Percentiles rank a stretch among this genome's conserved stretches.
These are phyloP conservation scores for Morpho helenor DNA, from an alignment of 2,888 invertebrate species.

Conservation along the genomic window DNA sequence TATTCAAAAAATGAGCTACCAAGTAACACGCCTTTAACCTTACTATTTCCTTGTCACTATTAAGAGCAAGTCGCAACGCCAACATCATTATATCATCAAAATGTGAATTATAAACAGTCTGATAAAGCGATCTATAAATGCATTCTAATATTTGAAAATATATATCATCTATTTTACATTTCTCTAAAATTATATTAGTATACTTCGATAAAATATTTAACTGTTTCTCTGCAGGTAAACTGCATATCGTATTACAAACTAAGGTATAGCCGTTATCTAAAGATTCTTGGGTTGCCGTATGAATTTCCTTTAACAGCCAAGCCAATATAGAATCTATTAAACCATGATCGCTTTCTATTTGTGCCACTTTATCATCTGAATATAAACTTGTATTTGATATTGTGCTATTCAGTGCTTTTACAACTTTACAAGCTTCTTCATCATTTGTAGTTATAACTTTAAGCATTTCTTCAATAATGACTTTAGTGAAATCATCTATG, in stretches of 20 bases:
- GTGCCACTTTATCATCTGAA: slow-evolving; percentile 49
- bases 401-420: slow-evolving; percentile 52
- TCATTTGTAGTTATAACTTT: slow-evolving; percentile 46
- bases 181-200: slow-evolving; percentile 42
- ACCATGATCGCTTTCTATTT: slow-evolving; percentile 68
- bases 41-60: slow-evolving; percentile 45
- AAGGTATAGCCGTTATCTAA: slow-evolving; percentile 51
- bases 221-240: slow-evolving; percentile 55
- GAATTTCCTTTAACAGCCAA: slow-evolving; percentile 57
- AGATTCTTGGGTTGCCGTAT: slow-evolving; percentile 36
- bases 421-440: slow-evolving; percentile 48
- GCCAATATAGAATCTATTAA: slow-evolving; percentile 54
- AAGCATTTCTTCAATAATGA: slow-evolving; percentile 64
- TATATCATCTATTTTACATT: slow-evolving; percentile 43
- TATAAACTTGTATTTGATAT: slow-evolving; percentile 56
- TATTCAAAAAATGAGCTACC: slow-evolving; percentile 80
- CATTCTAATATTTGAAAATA: slow-evolving; percentile 70
- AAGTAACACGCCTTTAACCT: slow-evolving; percentile 68
- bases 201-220: slow-evolving; percentile 43
- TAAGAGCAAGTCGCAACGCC: slow-evolving; percentile 52
- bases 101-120: slow-evolving; percentile 47
- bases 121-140: slow-evolving; percentile 68
- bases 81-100: slow-evolving; percentile 54
- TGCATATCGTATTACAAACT: slow-evolving; percentile 56
- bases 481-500: slow-evolving; percentile 68